Conservation (phyloP, 2,113 vertebrate species). For the Pithys albifrons region DNA sequence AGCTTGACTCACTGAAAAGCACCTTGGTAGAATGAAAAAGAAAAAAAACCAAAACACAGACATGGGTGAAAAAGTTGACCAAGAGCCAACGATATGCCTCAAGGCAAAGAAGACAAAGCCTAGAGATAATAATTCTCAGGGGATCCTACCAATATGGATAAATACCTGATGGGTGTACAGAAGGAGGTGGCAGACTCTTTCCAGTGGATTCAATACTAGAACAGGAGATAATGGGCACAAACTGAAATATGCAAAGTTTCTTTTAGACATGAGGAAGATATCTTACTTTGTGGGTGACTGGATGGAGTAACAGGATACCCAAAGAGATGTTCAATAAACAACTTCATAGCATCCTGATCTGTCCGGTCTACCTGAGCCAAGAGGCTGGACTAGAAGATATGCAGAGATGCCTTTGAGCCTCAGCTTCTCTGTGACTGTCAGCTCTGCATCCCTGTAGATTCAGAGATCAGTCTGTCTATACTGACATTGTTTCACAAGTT, state of each 20-base stretch:
- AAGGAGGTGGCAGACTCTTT: neutral
- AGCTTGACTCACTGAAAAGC: neutral
- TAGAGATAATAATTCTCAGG: neutral
- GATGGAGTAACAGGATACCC: neutral
- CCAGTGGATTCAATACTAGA: neutral
- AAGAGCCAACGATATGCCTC: neutral
- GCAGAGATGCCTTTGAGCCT: neutral
- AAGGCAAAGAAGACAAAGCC: neutral
- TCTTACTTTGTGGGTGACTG: neutral
- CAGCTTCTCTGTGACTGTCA: neutral
- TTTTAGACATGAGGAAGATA: neutral
- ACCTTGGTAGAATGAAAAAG: neutral
- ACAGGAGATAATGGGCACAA: neutral
- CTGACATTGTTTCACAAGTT: neutral
- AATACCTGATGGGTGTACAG: neutral
- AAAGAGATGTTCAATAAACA: neutral
- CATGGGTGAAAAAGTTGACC: neutral
- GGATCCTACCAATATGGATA: neutral
- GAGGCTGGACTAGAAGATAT: fast-evolving
- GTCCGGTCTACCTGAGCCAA: neutral
- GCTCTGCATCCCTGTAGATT: neutral
- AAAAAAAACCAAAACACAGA: neutral
- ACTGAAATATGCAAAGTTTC: neutral
- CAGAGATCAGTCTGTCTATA: neutral
- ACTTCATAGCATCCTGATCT: neutral